Percentiles rank a stretch among this genome's conserved stretches.
phyloP scores from a whole-genome alignment of 2,113 vertebrate species.

The Phocoena sinus region DNA sequence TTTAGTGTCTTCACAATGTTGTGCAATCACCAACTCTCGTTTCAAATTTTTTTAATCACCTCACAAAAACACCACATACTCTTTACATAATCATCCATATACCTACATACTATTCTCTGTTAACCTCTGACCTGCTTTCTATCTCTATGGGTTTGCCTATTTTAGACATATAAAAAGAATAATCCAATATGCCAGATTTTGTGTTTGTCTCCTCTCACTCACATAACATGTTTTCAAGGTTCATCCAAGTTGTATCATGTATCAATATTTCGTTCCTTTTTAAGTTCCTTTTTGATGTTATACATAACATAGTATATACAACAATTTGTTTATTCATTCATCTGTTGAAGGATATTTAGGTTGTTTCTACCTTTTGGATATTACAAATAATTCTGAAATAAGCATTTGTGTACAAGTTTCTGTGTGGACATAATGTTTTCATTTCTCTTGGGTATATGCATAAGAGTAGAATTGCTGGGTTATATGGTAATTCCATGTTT shows the following conservation, averaged over 20 bases:
- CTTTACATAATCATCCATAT: neutral
- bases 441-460: neutral
- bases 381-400: no score
- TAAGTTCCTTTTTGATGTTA: neutral
- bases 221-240: neutral
- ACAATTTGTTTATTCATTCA: no score
- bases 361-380: neutral
- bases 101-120: rapidly evolving
- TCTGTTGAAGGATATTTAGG: no score
- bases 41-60: neutral
- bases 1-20: neutral
- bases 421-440: neutral
- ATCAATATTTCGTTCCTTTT: neutral
- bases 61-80: neutral
- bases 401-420: no score
- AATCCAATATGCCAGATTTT: neutral
- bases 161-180: neutral
- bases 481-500: neutral
- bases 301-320: no score
- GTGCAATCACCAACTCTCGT: neutral
- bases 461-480: neutral
- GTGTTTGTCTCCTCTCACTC: neutral
- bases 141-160: neutral
- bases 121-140: neutral
- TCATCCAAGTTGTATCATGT: neutral